Base-by-base conservation (phyloP, 2,113 vertebrate genomes). In the Scalopus aquaticus region DNA sequence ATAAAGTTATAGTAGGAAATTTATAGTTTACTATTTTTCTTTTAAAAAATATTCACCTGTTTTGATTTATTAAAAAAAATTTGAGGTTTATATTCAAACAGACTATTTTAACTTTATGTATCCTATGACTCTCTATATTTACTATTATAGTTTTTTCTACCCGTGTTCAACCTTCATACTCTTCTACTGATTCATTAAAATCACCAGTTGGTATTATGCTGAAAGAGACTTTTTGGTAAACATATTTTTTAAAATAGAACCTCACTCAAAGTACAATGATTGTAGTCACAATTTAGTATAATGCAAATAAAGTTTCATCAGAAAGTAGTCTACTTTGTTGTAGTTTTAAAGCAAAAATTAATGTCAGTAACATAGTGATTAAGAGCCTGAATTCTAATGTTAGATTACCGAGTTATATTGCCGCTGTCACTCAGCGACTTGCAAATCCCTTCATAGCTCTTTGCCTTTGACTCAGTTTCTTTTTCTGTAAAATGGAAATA, bases 121-220 rank as follows among this genome's bases (percentile, higher is more conserved):
- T 65, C 62, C 49, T 60, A 37, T 87, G 77, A 54, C 42, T 89
- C 91, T 77, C 24, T 46, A 49, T 22, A 87, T 46, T 64, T 81
- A 65, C 35, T 81, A 49, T 72, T 81, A 20, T 1, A 22, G 51
- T 60, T 84, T 77, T 51, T 79, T 49, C 60, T 54, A 84, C 8
- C 19, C 79, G 17, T 37, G 0, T 56, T 69, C 12, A 73, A 32
- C 28, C 15, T 82, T 88, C 1, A 76, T 78, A 72, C 72, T 22
- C 30, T 20, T 42, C n/a, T 79, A n/a, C 28, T 65, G 9, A 49
- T 54, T 94, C 17, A 54, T 42, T 88, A 69, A 90, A 95, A 93
- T 83, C 92, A 10, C 6, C 26, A 79, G 3, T 2, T 89, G 79
- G 9, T 74, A 39, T 7, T 64, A 42, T 64, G 7, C 11, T 90